Base-by-base conservation (phyloP, 2,888 invertebrate genomes). In the Microchrysa polita region DNA sequence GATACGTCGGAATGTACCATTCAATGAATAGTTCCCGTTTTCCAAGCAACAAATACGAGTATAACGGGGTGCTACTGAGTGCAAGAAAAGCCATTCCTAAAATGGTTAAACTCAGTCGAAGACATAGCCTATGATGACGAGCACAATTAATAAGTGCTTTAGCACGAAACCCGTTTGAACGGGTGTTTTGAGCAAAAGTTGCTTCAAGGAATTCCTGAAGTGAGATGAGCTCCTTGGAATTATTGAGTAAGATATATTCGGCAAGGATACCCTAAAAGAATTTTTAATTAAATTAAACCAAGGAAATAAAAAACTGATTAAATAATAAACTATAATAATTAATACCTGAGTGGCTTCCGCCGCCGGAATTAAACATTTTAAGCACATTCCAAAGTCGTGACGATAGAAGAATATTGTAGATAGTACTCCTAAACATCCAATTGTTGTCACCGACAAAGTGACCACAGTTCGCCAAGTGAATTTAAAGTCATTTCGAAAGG, bases 11-110 rank as follows among this genome's bases (percentile, higher is more conserved):
- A 16, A 63, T 42, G 16, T 40, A 7, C 12, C n/a, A n/a, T 18
- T 40, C 63, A 5, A 63, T 10, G 34, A 63, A 18, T n/a, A 63
- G 42, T 40, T 63, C 63, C 20, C 16, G 10, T 20, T 63, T 63
- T 2, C 22, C 18, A 9, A 40, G n/a, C 18, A 10, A n/a, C 2
- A 63, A 40, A 7, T 14, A 16, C 4, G 34, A 23, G 40, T 63
- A 63, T 1, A 42, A 2, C 18, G 63, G 42, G 7, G 59, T 22
- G 9, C 14, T 16, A 5, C 40, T 7, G 1, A 42, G 16, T 16
- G 40, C n/a, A 1, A 40, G 2, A 42, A 63, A 20, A 10, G 22
- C 40, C n/a, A 14, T 40, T 5, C 1, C n/a, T 12, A 63, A 16
- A 10, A 18, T 40, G 12, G 18, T 7, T 0, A 34, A 7, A 5